phyloP scores from a whole-genome alignment of 2,797 vertebrate species.

The Pipistrellus pipistrellus region DNA sequence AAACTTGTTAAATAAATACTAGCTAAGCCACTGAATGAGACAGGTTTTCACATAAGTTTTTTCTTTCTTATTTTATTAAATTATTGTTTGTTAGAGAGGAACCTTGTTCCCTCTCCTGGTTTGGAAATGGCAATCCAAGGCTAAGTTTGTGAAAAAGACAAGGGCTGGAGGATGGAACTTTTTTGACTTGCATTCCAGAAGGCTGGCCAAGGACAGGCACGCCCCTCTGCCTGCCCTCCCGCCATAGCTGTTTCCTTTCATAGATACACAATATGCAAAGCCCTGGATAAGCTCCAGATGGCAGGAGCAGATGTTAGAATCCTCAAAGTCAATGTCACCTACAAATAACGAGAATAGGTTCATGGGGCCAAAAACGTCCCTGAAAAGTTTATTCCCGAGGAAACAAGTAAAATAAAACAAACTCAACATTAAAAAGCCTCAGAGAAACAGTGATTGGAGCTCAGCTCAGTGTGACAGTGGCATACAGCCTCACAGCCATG shows the following conservation, averaged over 20 bases:
- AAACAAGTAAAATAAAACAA: slow-evolving; percentile 24
- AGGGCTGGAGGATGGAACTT: not conserved
- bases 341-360: not conserved
- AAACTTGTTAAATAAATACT: not conserved
- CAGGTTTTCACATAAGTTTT: no score
- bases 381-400: not conserved
- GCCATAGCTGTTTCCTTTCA: not conserved
- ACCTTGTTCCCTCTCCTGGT: not conserved
- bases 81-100: no score
- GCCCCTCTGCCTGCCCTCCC: not conserved
- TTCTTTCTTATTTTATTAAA: no score
- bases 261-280: not conserved
- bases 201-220: not conserved
- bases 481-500: no score
- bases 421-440: not conserved
- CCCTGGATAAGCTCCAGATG: not conserved
- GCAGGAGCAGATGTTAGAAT: not conserved
- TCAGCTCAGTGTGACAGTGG: not conserved
- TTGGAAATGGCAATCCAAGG: not conserved
- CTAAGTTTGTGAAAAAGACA: not conserved
- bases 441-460: not conserved
- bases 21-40: no score
- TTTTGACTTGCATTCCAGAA: not conserved
- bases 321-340: not conserved
- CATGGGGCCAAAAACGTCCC: not conserved